These are phyloP conservation scores for Pseudorectes ferrugineus DNA, from an alignment of 2,113 vertebrate genomes.

Conservation along the genomic window DNA sequence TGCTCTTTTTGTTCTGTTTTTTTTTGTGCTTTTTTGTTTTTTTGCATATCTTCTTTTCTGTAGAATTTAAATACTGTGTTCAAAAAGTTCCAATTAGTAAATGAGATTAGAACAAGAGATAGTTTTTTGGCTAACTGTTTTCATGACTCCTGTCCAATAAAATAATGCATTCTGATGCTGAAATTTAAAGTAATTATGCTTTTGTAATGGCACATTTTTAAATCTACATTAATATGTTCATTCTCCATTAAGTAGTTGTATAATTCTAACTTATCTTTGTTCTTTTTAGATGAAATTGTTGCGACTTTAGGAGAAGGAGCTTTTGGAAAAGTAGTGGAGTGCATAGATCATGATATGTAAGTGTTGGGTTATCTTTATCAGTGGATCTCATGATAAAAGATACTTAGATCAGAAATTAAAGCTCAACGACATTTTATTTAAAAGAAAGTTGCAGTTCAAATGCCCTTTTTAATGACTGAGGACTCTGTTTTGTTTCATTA, in stretches of 20 bases:
- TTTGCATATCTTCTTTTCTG: slow-evolving; percentile 79
- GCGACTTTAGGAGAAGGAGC: slow-evolving; percentile 95
- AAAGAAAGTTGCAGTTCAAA: neutral
- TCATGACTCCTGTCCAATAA: slow-evolving; percentile 75
- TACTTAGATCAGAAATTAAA: neutral
- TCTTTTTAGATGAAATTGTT: slow-evolving; percentile 94
- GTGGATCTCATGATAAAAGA: neutral
- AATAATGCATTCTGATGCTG: slow-evolving; percentile 75
- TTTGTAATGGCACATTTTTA: slow-evolving; percentile 73
- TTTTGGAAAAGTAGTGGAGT: slow-evolving; percentile 98
- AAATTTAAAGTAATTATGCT: slow-evolving; percentile 74
- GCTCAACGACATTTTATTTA: rapidly evolving
- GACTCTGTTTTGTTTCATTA: neutral
- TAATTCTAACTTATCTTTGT: slow-evolving; percentile 45
- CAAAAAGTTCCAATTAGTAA: slow-evolving; percentile 73
- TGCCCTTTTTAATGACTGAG: neutral
- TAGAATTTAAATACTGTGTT: slow-evolving; percentile 77
- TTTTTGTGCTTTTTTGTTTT: slow-evolving; percentile 77
- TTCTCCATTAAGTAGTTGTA: slow-evolving; percentile 40
- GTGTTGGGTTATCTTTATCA: neutral
- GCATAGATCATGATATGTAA: slow-evolving; percentile 88
- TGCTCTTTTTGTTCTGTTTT: slow-evolving; percentile 79
- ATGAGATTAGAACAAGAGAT: slow-evolving; percentile 76
- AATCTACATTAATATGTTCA: slow-evolving; percentile 68
- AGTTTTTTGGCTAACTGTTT: slow-evolving; percentile 77